Evolutionary conservation across 1,140 invertebrate genomes (phyloP), one percentile per base, ranked within the genome.

Genomic region (Eciton burchellii): DNA sequence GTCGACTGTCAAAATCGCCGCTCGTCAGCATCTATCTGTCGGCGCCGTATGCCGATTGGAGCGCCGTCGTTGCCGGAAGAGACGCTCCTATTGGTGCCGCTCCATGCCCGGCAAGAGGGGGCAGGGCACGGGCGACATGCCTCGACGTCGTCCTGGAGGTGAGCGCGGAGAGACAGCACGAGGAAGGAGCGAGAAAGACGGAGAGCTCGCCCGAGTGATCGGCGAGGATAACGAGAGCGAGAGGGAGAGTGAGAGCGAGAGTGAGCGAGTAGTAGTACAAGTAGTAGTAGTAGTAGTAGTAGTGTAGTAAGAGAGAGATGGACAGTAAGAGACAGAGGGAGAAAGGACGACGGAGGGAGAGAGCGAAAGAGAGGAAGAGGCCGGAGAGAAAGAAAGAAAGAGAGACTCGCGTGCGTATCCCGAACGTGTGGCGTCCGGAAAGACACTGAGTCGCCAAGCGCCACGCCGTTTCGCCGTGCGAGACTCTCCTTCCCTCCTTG

Each of bases 401-500:
- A 19, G 68, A 76, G 72, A 56, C 54, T 26, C 52, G 62, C 83
- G 84, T 84, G 72, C 86, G 89, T 84, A 88, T 81, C 90, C 88
- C 89, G 84, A 89, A 90, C 89, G 90, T 89, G 89, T 88, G 86
- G 90, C 92, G 92, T 91, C 91, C 91, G 89, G 74, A 88, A 88
- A 90, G 91, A 91, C 91, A 92, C 92, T 93, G 88, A 81, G 71
- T 86, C 41, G 84, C 84, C 35, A 83, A 81, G 84, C 82, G 76
- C 65, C 60, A 52, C 87, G 52, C 73, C 81, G 84, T 72, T 74
- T 59, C 63, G 43, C 41, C 60, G n/a, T 45, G n/a, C 29, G 83
- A 81, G 73, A 82, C 43, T 14, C 52, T 65, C 60, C 14, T 81
- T 68, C 70, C 70, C 66, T 85, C 86, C 77, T 83, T 86, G 74